Evolutionary conservation across 2,797 vertebrate species (phyloP).

Genomic region (Enteromius unitaeniatus): DNA sequence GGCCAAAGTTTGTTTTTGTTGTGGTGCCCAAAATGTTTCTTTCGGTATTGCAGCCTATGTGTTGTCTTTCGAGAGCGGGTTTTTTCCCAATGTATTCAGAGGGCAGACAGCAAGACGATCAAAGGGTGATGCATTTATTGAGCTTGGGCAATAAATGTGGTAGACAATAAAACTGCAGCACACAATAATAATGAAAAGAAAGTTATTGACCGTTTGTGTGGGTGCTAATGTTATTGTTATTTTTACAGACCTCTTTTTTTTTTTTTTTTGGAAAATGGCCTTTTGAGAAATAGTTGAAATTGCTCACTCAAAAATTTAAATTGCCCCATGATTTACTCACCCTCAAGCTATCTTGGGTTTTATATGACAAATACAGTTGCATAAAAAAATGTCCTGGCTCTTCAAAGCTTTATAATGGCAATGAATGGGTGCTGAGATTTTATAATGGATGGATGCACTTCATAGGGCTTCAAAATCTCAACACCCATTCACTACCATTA

Average conservation of each 20-base stretch:
- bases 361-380: neutral
- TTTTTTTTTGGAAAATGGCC: neutral
- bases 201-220: neutral
- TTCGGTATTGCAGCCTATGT: too few species aligned
- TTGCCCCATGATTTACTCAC: neutral
- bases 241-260: too few species aligned
- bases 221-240: neutral
- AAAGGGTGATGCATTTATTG: too few species aligned
- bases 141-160: too few species aligned
- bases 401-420: neutral
- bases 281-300: neutral
- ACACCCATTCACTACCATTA: neutral
- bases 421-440: neutral
- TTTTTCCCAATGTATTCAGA: too few species aligned
- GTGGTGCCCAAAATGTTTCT: too few species aligned
- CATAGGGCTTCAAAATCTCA: neutral
- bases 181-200: neutral
- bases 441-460: neutral
- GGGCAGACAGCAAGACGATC: too few species aligned
- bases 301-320: neutral
- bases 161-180: too few species aligned
- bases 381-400: neutral
- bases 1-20: too few species aligned
- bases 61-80: too few species aligned
- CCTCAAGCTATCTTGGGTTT: neutral